Percentiles rank a stretch among this genome's conserved stretches.
Conservation (phyloP, 2,797 vertebrate genomes). For the Lophotriccus pileatus region DNA sequence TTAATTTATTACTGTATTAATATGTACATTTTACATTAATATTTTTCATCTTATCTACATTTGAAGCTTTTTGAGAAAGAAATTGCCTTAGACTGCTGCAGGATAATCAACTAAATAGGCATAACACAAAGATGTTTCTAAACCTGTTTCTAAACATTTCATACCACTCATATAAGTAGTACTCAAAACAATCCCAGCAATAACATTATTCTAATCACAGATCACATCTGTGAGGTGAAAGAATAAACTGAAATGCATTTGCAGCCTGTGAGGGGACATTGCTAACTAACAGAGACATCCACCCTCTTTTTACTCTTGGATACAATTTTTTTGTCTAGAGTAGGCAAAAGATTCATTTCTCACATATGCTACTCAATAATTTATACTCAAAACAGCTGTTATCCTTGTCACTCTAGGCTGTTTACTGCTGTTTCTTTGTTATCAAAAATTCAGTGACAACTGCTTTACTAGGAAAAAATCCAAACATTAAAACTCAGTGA, state of each 20-base stretch:
- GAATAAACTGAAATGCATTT: neutral
- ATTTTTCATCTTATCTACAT: neutral
- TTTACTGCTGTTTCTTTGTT: neutral
- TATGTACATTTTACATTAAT: neutral
- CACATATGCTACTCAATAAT: neutral
- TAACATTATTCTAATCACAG: neutral
- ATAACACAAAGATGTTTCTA: neutral
- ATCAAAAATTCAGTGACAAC: neutral
- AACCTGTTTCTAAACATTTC: neutral
- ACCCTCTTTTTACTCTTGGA: neutral
- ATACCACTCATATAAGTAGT: neutral
- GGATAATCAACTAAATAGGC: neutral
- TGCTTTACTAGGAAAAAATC: neutral
- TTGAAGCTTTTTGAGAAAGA: neutral
- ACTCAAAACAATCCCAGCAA: neutral
- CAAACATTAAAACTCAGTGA: neutral
- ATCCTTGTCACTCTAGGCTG: neutral
- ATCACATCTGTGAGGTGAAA: neutral
- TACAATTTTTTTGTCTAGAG: neutral
- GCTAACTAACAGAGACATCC: neutral
- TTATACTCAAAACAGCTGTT: neutral
- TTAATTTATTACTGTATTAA: neutral
- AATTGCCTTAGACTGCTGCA: neutral
- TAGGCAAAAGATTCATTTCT: neutral
- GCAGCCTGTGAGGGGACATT: neutral